Base-by-base conservation (phyloP, 2,113 vertebrate genomes). In the Percina caprodes region DNA sequence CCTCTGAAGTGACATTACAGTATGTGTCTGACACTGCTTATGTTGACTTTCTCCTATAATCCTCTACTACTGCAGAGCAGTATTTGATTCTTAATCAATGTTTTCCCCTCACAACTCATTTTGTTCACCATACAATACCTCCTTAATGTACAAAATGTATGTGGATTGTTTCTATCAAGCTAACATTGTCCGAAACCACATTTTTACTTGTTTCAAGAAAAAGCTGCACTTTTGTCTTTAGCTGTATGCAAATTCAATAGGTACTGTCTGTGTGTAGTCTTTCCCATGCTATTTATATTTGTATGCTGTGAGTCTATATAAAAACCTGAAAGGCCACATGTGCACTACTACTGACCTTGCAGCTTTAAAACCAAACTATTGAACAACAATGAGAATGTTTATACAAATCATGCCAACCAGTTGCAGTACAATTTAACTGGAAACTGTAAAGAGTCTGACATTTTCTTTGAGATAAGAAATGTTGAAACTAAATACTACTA, bases 271-370 rank as follows among this genome's bases (percentile, higher is more conserved):
- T 80, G 59, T 87, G 19, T 58, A 52, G 63, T 66, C 42, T 71
- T 62, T 55, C 56, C 69, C 52, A 11, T 88, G 63, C 81, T 74
- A 75, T 89, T 82, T 86, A 81, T 86, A 49, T 52, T 19, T 72
- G 26, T 79, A 69, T 75, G 77, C 85, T 84, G 76, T 58, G 83
- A 89, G 77, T 84, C 72, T 72, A 49, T 74, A 26, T 69, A 67
- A 88, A 82, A 69, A 70, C 74, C 87, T 84, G 74, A 86, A 65
- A 87, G 74, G 79, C 91, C 74, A 74, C 75, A 74, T 86, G 92
- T 91, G 92, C 84, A 83, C 80, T 88, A 89, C 87, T 92, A 87
- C 85, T 90, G 88, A 90, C 80, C 87, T 90, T 79, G 42, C 80
- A 81, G 84, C 77, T 79, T 69, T 72, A 14, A 82, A 90, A 90